Conservation (phyloP, 2,797 vertebrate species). For the Simalia tracyae region DNA sequence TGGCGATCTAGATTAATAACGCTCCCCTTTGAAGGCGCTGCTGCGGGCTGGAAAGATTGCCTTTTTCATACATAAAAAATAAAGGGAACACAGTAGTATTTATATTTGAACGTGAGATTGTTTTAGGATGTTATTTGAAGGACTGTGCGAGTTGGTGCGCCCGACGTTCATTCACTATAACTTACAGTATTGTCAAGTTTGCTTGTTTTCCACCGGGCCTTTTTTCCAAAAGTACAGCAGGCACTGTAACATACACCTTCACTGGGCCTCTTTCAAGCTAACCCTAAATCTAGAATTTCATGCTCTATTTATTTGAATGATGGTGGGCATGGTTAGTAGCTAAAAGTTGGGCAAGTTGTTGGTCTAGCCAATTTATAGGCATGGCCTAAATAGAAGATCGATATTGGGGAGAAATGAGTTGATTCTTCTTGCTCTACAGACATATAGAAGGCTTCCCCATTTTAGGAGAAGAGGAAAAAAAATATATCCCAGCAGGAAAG, state of each 20-base stretch:
- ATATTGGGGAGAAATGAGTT: too few species aligned
- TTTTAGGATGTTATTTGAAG: too few species aligned
- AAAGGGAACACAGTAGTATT: background rate
- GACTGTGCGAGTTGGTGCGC: too few species aligned
- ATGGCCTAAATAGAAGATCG: too few species aligned
- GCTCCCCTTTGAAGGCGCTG: background rate
- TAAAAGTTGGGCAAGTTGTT: background rate
- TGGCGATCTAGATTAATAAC: background rate
- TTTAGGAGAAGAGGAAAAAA: too few species aligned
- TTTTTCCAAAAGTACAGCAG: background rate
- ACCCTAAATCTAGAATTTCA: background rate
- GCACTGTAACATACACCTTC: too few species aligned
- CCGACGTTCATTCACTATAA: too few species aligned
- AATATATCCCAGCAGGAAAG: too few species aligned
- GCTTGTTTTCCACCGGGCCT: background rate
- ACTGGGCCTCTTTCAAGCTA: background rate
- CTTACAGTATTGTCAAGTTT: background rate
- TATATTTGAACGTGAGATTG: background rate
- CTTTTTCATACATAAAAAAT: background rate
- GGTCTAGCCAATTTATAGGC: background rate
- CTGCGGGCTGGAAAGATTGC: background rate
- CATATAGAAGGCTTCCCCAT: too few species aligned
- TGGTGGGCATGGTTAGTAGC: too few species aligned
- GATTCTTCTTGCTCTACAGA: too few species aligned
- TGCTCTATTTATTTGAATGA: background rate